Evolutionary conservation across 2,888 invertebrate species (phyloP), one percentile per base, ranked within the genome.

Genomic region (Emmelina monodactyla): DNA sequence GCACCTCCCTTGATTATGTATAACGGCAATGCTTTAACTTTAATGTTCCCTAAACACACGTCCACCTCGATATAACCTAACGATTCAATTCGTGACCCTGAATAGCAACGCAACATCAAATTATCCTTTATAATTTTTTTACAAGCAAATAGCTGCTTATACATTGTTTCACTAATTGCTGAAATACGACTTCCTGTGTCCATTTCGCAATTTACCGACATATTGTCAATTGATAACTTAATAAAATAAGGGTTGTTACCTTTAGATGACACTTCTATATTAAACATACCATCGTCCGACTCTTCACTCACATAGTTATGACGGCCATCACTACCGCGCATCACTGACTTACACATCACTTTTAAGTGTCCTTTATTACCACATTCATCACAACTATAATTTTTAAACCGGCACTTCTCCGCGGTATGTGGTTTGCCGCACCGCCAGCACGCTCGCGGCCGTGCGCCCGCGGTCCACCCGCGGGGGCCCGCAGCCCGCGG

Each of bases 371-470:
- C 50, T 11, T 35, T 36, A 16, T 43, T 34, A n/a, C 22, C n/a
- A 11, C 48, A 52, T 41, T 41, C 28, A 33, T 51, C 46, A 41
- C 51, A 51, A 35, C 29, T 45, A 32, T 48, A 49, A 14, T 42
- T 34, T 1, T 16, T 32, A 29, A 28, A 50, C 2, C 49, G 44
- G 34, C 51, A 53, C 40, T 32, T 40, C n/a, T 43, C 35, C 10
- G 46, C 40, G 7, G 30, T 35, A 33, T 47, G 43, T 10, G 37
- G 29, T 28, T 39, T 45, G 4, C 46, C 47, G 14, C 50, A 46
- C 1, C 44, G 39, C 45, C 41, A 43, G 30, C 45, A 43, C 4
- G 2, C 37, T 30, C 34, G 32, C 38, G 37, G 35, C 30, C 37
- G 32, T 14, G 16, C 16, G 32, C 31, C 28, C 10, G 14, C n/a